Percentiles rank a stretch among this genome's conserved stretches.
These are phyloP conservation scores for Machimus atricapillus DNA, from an alignment of 2,888 invertebrate genomes.

Conservation along the genomic window DNA sequence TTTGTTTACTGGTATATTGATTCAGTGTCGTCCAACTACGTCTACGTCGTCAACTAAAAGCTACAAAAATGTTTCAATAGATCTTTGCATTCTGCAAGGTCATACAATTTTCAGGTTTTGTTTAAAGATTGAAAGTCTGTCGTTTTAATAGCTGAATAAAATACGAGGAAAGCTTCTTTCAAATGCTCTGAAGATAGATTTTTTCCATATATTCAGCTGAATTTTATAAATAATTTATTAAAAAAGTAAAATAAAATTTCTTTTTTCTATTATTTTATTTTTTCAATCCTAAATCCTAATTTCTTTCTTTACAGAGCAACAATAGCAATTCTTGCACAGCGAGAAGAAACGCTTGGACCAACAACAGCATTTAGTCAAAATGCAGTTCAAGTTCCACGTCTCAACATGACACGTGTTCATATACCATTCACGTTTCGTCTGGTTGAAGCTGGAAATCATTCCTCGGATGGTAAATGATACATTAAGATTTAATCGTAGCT, in stretches of 20 bases:
- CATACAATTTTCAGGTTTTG: background rate
- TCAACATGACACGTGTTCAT: slow-evolving; percentile 84
- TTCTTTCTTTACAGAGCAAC: slow-evolving; percentile 39
- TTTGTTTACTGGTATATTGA: no score
- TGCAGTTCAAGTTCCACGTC: slow-evolving; percentile 65
- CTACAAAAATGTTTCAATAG: background rate
- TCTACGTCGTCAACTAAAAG: background rate
- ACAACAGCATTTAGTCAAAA: slow-evolving; percentile 41
- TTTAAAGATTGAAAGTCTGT: no score
- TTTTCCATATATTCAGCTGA: no score
- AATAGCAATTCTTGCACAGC: slow-evolving; percentile 42
- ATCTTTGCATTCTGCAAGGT: background rate
- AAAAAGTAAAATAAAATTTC: background rate
- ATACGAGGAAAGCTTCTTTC: no score
- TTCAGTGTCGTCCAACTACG: background rate
- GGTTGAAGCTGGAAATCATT: slow-evolving; percentile 73
- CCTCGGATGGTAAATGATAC: slow-evolving; percentile 69
- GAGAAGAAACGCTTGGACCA: slow-evolving; percentile 39
- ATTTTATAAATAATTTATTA: background rate
- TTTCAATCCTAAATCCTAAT: no score
- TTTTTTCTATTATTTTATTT: no score
- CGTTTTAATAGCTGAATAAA: no score
- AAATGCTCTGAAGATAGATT: no score
- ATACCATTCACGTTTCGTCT: slow-evolving; percentile 84
- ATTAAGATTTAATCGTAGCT: background rate